Conservation (phyloP, 2,797 vertebrate species). For the Heliangelus exortis region DNA sequence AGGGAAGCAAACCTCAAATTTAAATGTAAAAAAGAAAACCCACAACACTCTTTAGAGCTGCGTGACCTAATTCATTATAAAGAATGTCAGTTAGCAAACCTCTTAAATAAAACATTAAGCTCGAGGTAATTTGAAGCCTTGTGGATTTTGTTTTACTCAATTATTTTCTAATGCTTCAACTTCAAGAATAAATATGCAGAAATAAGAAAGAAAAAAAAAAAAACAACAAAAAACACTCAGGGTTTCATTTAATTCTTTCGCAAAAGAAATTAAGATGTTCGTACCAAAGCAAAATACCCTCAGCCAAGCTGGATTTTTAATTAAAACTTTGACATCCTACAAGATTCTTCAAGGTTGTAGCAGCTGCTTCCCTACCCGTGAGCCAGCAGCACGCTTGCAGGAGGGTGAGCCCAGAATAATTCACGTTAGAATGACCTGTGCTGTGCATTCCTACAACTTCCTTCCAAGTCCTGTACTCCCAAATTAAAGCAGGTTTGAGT, state of each 20-base stretch:
- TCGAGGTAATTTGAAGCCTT: slow-evolving; percentile 70
- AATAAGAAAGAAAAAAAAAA: neutral
- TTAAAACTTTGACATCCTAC: slow-evolving; percentile 48
- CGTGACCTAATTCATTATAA: slow-evolving; percentile 67
- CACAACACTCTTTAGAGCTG: slow-evolving; percentile 41
- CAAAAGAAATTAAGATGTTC: slow-evolving; percentile 61
- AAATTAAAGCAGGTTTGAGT: slow-evolving; percentile 33
- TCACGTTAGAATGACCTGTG: neutral
- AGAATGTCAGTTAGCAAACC: slow-evolving; percentile 67
- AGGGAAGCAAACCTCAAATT: slow-evolving; percentile 46
- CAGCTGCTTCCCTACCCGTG: neutral
- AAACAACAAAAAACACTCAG: neutral
- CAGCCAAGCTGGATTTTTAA: slow-evolving; percentile 22
- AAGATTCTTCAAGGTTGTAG: slow-evolving; percentile 54
- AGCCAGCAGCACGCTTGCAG: neutral
- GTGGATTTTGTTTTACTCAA: slow-evolving; percentile 73
- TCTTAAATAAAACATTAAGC: slow-evolving; percentile 75
- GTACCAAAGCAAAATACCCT: slow-evolving; percentile 37
- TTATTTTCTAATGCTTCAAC: slow-evolving; percentile 71
- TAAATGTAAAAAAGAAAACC: slow-evolving; percentile 43
- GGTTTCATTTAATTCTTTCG: slow-evolving; percentile 52
- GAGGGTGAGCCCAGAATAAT: neutral
- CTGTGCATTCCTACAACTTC: neutral
- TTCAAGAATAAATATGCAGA: slow-evolving; percentile 70
- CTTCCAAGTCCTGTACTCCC: slow-evolving; percentile 8